Base-by-base conservation (phyloP, 2,113 vertebrate genomes). In the Chionomys nivalis region DNA sequence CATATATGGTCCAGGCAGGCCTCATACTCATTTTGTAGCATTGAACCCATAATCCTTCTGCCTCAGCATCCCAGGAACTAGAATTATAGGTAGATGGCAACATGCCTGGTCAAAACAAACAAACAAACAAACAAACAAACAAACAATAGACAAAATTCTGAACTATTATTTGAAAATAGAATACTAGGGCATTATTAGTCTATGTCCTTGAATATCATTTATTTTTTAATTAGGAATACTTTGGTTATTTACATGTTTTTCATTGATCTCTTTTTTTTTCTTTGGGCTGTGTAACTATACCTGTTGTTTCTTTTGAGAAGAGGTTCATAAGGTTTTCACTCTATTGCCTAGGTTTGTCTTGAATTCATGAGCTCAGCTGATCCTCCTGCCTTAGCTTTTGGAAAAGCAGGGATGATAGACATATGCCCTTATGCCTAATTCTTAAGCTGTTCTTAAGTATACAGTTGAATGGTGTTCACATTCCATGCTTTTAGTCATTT, bases 111-210 rank as follows among this genome's bases (percentile, higher is more conserved):
- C 31, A 24, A 24, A 55, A n/a, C n/a, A 76, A 82, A 55, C 1
- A 49, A 19, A 58, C 0, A 19, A 1, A 58, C 0, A 19, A 58
- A n/a, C n/a, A 76, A 82, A 55, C 1, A 49, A 19, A 58, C 0
- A 19, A 1, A 58, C 0, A 19, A 58, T 55, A 58, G 96, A 76
- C 14, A 91, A 87, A 79, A 81, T 23, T 68, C 19, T 90, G 82
- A 77, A 75, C 28, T 93, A 5, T 96, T 21, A 87, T 68, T 83
- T 94, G 55, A 87, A 94, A 94, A 89, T 85, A 83, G 87, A 47
- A 2, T 1, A 31, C 13, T 42, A 75, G 87, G 52, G 4, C 0
- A 9, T 88, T 78, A 9, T 88, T 78, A 92, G 3, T 92, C 2
- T 93, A 0, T 39, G 55, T 94, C 63, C 28, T 91, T 94, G 58